phyloP scores from a whole-genome alignment of 2,797 vertebrate species.

The Brachymystax lenok region DNA sequence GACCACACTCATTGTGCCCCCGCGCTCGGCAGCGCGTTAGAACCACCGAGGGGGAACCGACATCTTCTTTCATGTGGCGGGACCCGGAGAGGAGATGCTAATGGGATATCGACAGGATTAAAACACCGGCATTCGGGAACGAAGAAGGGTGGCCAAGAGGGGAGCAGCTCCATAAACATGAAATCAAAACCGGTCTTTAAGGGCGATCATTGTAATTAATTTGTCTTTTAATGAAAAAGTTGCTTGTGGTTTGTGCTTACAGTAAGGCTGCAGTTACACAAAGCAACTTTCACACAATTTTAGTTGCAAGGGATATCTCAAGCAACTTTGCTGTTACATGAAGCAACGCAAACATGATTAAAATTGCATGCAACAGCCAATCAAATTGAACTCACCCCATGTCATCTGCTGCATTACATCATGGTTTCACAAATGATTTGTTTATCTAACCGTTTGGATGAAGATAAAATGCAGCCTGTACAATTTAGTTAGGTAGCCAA shows the following conservation, averaged over 20 bases:
- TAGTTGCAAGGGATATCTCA: too few species aligned
- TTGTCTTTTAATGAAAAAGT: constrained; percentile 42
- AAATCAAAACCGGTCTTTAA: constrained; percentile 62
- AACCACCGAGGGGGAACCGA: constrained; percentile 71
- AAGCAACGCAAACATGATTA: too few species aligned
- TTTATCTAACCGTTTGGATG: too few species aligned
- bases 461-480: too few species aligned
- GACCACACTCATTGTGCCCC: constrained; percentile 73
- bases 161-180: constrained; percentile 58
- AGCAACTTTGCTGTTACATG: too few species aligned
- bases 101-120: constrained; percentile 82
- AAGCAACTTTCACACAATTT: too few species aligned
- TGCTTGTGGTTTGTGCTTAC: constrained; percentile 25
- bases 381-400: too few species aligned
- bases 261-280: background rate
- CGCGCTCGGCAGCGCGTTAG: constrained; percentile 64
- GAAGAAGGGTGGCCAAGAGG: constrained; percentile 16
- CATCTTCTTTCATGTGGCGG: constrained; percentile 77
- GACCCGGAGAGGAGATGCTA: constrained; percentile 76
- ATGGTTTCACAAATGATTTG: too few species aligned
- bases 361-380: too few species aligned
- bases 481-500: too few species aligned
- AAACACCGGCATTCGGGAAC: constrained; percentile 71
- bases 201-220: constrained; percentile 57
- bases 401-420: too few species aligned